These are phyloP conservation scores for Aquatica leii DNA, from an alignment of 2,888 invertebrate species.

Conservation along the genomic window DNA sequence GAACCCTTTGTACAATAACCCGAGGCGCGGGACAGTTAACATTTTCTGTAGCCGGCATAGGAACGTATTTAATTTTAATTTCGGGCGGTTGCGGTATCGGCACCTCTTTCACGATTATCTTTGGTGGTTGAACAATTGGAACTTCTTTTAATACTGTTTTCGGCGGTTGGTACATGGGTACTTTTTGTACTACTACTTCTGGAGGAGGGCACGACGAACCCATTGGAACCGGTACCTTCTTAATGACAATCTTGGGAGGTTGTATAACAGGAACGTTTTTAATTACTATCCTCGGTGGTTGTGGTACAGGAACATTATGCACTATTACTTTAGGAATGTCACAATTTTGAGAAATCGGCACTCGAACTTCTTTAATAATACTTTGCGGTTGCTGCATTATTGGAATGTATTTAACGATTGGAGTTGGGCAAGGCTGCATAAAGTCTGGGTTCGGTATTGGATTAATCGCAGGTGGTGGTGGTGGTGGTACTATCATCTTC, in stretches of 20 bases:
- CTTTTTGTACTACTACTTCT: neutral
- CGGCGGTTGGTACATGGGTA: slow-evolving; percentile 6
- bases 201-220: neutral
- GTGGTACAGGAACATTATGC: slow-evolving; percentile 15
- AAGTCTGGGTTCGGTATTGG: neutral
- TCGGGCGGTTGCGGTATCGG: slow-evolving; percentile 10
- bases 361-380: neutral
- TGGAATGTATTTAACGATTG: neutral
- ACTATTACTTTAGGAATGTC: slow-evolving; percentile 19
- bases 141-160: neutral
- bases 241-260: slow-evolving; percentile 15
- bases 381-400: neutral
- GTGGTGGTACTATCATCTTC: slow-evolving; percentile 11
- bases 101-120: slow-evolving; percentile 18
- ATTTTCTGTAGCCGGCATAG: neutral
- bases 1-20: no score
- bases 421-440: neutral
- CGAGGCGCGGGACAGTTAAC: no score
- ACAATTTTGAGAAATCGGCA: slow-evolving; percentile 9
- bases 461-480: neutral
- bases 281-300: slow-evolving; percentile 14
- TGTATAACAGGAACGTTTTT: slow-evolving; percentile 11
- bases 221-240: slow-evolving; percentile 15
- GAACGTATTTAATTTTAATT: neutral
- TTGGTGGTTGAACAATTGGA: slow-evolving; percentile 14